Percentiles rank a stretch among this genome's conserved stretches.
phyloP scores from a whole-genome alignment of 2,888 invertebrate genomes.

The Penaeus monodon region DNA sequence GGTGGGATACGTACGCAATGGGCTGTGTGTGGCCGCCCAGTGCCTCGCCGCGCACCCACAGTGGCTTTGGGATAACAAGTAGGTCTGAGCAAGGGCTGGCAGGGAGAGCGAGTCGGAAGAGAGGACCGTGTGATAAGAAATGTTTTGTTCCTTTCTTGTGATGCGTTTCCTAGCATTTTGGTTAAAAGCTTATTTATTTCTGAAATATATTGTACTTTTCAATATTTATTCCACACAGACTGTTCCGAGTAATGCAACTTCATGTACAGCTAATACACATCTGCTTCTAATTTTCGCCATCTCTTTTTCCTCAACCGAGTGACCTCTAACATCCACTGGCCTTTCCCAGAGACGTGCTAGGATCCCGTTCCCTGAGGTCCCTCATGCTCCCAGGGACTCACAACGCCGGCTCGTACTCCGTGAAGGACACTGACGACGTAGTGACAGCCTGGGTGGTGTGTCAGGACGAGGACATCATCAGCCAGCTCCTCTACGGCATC shows the following conservation, averaged over 20 bases:
- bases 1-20: slow-evolving; percentile 64
- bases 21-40: slow-evolving; percentile 48
- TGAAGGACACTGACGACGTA: slow-evolving; percentile 42
- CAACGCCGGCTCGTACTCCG: slow-evolving; percentile 76
- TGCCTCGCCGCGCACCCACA: slow-evolving; percentile 57
- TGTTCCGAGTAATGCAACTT: too few relatives aligned
- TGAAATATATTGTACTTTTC: too few relatives aligned
- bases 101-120: too few relatives aligned
- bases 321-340: not conserved
- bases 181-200: too few relatives aligned
- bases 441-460: slow-evolving; percentile 61
- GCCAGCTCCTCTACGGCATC: slow-evolving; percentile 86
- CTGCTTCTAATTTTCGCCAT: not conserved
- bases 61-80: slow-evolving; percentile 65
- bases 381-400: slow-evolving; percentile 81
- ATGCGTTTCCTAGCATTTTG: too few relatives aligned
- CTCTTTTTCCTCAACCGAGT: not conserved
- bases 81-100: not conserved
- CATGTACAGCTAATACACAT: too few relatives aligned
- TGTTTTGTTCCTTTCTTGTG: too few relatives aligned
- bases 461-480: slow-evolving; percentile 82
- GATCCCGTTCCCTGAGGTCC: slow-evolving; percentile 38
- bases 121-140: too few relatives aligned
- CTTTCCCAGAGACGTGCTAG: slow-evolving; percentile 67
- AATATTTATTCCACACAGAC: too few relatives aligned